Evolutionary conservation across 1,140 invertebrate genomes (phyloP).

Genomic region (Anastrepha obliqua): DNA sequence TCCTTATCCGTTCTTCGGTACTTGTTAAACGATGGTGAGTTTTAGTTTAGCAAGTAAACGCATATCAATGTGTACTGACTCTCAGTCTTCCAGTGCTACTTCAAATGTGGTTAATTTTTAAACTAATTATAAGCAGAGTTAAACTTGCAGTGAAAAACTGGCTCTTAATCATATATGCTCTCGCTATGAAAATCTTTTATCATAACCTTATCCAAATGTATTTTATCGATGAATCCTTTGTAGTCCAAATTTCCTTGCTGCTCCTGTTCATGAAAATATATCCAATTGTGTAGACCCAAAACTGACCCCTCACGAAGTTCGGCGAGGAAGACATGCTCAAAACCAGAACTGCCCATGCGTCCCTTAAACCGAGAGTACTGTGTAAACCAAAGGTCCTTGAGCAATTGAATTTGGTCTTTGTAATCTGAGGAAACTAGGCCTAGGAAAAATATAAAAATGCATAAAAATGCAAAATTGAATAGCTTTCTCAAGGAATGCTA

Average conservation of each 20-base stretch:
- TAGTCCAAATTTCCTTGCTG: conserved; percentile 81
- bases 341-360: conserved; percentile 87
- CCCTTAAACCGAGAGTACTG: conserved; percentile 85
- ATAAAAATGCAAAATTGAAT: not conserved
- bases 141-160: too few species aligned
- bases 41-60: too few species aligned
- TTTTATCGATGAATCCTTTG: conserved; percentile 84
- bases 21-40: too few species aligned
- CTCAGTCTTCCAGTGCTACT: too few species aligned
- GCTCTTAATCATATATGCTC: too few species aligned
- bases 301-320: conserved; percentile 85
- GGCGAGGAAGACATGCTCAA: conserved; percentile 91
- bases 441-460: conserved; percentile 57
- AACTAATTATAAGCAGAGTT: too few species aligned
- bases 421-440: conserved; percentile 77
- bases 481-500: not conserved
- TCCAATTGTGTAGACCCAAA: conserved; percentile 90
- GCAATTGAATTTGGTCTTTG: conserved; percentile 80
- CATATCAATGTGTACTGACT: too few species aligned
- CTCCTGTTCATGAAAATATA: conserved; percentile 88
- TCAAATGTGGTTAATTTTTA: too few species aligned
- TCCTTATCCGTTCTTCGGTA: too few species aligned
- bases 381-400: conserved; percentile 87
- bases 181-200: not conserved
- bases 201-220: conserved; percentile 81